Conservation (phyloP, 35 echinoderm and acorn worm species). For the Eucidaris tribuloides region DNA sequence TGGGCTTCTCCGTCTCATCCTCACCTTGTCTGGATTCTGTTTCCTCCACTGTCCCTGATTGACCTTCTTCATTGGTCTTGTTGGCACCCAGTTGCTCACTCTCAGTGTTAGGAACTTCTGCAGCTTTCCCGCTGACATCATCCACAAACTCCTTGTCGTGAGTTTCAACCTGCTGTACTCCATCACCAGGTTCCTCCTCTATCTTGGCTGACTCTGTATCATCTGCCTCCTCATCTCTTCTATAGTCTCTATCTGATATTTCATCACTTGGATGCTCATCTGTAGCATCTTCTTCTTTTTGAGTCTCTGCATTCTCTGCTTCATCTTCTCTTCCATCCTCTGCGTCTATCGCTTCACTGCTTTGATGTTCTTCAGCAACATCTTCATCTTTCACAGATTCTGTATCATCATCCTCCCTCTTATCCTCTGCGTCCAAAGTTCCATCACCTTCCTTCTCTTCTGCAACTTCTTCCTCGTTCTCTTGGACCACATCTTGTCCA, state of each 20-base stretch:
- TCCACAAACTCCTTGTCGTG: not conserved
- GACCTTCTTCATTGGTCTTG: not conserved
- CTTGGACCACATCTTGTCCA: not conserved
- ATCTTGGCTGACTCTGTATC: not conserved
- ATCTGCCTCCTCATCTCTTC: not conserved
- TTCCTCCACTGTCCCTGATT: not conserved
- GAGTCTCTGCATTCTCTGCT: not conserved
- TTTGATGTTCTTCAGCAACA: not conserved
- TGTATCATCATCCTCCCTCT: not conserved
- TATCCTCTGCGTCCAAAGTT: not conserved
- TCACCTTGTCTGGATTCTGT: not conserved
- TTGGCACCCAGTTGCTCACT: not conserved
- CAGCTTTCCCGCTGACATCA: not conserved
- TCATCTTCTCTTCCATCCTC: not conserved
- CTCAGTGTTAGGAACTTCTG: not conserved
- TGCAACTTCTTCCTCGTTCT: not conserved
- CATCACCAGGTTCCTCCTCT: not conserved
- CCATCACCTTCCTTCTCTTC: not conserved
- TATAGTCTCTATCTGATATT: not conserved
- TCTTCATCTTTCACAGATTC: slow-evolving; percentile 6
- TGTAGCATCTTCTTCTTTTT: not conserved
- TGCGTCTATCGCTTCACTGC: not conserved
- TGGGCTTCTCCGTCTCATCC: not conserved
- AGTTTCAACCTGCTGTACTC: not conserved
- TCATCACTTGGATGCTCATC: not conserved